Percentiles rank a stretch among this genome's conserved stretches.
Evolutionary conservation across 2,888 invertebrate species (phyloP).

Genomic region (Megamerina dolium): DNA sequence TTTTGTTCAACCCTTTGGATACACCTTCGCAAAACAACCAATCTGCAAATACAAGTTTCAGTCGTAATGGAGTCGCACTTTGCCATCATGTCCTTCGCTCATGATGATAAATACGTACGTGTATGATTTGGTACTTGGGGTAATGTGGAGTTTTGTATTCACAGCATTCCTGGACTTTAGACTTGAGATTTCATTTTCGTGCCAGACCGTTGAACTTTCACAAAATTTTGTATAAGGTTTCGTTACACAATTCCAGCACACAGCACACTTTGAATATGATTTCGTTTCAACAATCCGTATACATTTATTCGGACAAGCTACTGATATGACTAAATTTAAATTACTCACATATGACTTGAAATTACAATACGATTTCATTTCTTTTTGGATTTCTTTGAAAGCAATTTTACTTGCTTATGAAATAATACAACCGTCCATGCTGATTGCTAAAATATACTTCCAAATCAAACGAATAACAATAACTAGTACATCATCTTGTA

Average conservation of each 20-base stretch:
- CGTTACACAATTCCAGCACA: neutral
- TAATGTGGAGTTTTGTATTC: neutral
- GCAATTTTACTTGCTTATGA: too few relatives aligned
- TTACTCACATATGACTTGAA: too few relatives aligned
- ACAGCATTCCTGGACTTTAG: neutral
- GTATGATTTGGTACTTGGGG: neutral
- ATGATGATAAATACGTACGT: neutral
- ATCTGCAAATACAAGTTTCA: neutral
- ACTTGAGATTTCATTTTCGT: conserved; percentile 4
- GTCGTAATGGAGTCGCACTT: neutral
- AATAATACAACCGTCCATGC: too few relatives aligned
- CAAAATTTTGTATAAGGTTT: conserved; percentile 3
- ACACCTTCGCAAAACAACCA: neutral
- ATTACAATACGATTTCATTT: too few relatives aligned
- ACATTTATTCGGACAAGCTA: too few relatives aligned
- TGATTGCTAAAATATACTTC: too few relatives aligned
- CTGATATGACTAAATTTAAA: too few relatives aligned
- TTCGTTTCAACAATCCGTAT: too few relatives aligned
- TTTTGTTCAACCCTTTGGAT: conserved; percentile 5
- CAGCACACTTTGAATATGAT: neutral
- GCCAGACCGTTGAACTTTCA: conserved; percentile 5
- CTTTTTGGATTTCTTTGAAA: too few relatives aligned
- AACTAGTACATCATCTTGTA: too few relatives aligned
- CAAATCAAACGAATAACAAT: too few relatives aligned
- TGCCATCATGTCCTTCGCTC: neutral